A percentile compares a stretch with the other conserved stretches of the same genome.
Evolutionary conservation across 2,113 vertebrate species (phyloP).

Genomic region (Phasianus colchicus): DNA sequence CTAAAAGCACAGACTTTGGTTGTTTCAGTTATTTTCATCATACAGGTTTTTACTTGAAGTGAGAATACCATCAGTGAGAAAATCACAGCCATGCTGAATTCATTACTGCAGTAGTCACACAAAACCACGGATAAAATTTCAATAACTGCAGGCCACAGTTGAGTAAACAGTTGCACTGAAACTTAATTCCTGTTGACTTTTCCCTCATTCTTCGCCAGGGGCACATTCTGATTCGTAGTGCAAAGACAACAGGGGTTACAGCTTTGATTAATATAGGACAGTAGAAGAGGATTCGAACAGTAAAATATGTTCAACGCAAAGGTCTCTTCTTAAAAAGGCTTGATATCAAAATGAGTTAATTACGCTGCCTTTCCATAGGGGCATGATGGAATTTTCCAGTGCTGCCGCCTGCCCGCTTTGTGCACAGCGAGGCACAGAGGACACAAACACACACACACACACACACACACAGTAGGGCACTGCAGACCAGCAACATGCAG

Average conservation of each 20-base stretch:
- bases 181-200: constrained; percentile 99
- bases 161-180: constrained; percentile 99
- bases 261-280: constrained; percentile 94
- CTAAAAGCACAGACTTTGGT: constrained; percentile 49
- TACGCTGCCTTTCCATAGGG: constrained; percentile 30
- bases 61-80: constrained; percentile 89
- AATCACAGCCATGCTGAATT: constrained; percentile 97
- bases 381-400: constrained; percentile 43
- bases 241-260: constrained; percentile 95
- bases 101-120: constrained; percentile 97
- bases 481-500: neutral
- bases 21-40: constrained; percentile 75
- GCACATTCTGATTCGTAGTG: constrained; percentile 93
- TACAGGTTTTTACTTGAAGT: constrained; percentile 83
- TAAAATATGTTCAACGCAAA: constrained; percentile 82
- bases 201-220: constrained; percentile 94
- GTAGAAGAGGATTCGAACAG: constrained; percentile 79
- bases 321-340: constrained; percentile 71
- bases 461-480: neutral
- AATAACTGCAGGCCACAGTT: constrained; percentile 99
- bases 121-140: constrained; percentile 99
- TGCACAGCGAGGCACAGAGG: neutral
- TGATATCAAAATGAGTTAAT: constrained; percentile 75
- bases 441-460: neutral
- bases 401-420: neutral